phyloP scores from a whole-genome alignment of 2,113 vertebrate genomes.

The Miniopterus natalensis region DNA sequence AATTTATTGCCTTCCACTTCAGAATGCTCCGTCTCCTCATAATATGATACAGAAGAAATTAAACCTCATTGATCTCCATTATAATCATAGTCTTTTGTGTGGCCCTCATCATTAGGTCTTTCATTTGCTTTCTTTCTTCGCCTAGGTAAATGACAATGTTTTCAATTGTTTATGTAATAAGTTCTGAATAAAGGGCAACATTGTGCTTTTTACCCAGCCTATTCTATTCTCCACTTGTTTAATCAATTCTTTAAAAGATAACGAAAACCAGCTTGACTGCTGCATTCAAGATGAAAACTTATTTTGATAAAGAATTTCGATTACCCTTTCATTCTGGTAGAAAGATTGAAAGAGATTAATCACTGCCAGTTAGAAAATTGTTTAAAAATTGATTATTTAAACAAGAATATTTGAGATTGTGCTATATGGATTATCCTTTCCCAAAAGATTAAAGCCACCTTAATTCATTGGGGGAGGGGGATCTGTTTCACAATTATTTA shows the following conservation, averaged over 20 bases:
- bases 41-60: slow-evolving; percentile 61
- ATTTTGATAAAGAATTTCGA: not conserved
- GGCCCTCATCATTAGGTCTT: not conserved
- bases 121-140: slow-evolving; percentile 41
- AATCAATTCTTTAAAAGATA: not conserved
- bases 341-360: not conserved
- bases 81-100: slow-evolving; percentile 21
- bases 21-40: not conserved
- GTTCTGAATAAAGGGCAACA: not conserved
- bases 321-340: not conserved
- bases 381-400: not conserved
- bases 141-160: slow-evolving; percentile 29
- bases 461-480: not conserved
- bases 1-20: slow-evolving; percentile 47
- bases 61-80: slow-evolving; percentile 60
- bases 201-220: not conserved
- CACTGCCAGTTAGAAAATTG: not conserved
- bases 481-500: not conserved
- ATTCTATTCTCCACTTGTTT: not conserved
- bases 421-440: not conserved
- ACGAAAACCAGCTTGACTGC: not conserved
- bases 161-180: slow-evolving; percentile 39
- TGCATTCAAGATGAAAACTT: not conserved
- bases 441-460: not conserved
- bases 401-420: not conserved